Conservation (phyloP, 2,113 vertebrate genomes). For the Vidua chalybeata region DNA sequence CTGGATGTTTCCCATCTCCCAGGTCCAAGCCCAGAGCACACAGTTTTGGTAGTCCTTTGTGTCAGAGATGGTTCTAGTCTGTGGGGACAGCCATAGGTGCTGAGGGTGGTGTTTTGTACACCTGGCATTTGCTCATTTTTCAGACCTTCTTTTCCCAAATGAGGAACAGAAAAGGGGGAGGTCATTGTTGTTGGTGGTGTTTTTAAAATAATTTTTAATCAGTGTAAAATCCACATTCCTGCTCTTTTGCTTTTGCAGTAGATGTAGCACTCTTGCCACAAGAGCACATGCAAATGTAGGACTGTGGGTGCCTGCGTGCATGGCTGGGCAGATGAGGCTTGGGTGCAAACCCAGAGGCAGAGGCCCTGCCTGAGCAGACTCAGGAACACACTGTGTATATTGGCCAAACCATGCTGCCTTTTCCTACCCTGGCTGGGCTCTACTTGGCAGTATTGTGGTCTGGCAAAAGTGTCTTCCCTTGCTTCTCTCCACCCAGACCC, state of each 20-base stretch:
- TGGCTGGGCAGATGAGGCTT: background rate
- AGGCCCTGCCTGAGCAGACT: background rate
- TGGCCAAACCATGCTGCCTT: background rate
- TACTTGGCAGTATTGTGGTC: background rate
- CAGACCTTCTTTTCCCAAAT: background rate
- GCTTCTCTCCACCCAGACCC: background rate
- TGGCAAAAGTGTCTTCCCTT: background rate
- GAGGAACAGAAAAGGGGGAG: background rate
- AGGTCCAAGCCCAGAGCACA: background rate
- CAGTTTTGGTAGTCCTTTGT: background rate
- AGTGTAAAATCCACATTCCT: background rate
- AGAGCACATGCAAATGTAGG: fast-evolving
- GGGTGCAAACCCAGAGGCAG: background rate
- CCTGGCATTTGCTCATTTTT: fast-evolving
- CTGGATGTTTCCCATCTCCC: background rate
- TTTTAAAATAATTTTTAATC: background rate
- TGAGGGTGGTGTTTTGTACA: background rate
- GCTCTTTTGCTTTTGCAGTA: background rate
- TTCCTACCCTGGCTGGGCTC: background rate
- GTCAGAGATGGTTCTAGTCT: background rate
- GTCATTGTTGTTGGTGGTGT: too few relatives aligned
- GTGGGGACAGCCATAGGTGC: background rate
- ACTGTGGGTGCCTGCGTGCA: fast-evolving
- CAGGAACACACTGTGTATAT: background rate
- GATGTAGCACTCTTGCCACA: background rate